Percentiles rank a stretch among this genome's conserved stretches.
Evolutionary conservation across 2,888 invertebrate species (phyloP).

Genomic region (Notodonta dromedarius): DNA sequence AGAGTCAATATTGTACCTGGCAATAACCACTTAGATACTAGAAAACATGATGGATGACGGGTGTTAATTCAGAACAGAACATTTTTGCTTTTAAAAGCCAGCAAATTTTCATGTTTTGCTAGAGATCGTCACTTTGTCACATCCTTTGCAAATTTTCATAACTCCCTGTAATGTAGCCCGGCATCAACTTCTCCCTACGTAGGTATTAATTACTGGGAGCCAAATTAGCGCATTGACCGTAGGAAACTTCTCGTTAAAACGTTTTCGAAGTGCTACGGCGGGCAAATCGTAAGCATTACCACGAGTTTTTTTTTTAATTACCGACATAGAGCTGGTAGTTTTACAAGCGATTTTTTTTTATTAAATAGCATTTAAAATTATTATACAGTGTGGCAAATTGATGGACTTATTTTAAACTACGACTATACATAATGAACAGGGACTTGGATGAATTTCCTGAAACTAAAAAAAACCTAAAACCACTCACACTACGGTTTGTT

Average conservation of each 20-base stretch:
- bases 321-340: constrained; percentile 14
- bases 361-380: too few relatives aligned
- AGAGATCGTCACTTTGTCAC: constrained; percentile 13
- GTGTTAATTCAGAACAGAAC: too few relatives aligned
- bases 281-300: constrained; percentile 43
- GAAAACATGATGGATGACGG: too few relatives aligned
- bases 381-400: too few relatives aligned
- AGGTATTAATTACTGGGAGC: constrained; percentile 73
- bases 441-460: too few relatives aligned
- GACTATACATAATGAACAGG: too few relatives aligned
- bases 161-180: constrained; percentile 26
- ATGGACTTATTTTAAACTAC: too few relatives aligned
- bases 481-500: too few relatives aligned
- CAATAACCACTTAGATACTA: too few relatives aligned
- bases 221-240: constrained; percentile 75
- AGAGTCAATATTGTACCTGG: too few relatives aligned
- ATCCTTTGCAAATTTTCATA: constrained; percentile 22
- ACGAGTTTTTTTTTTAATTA: constrained; percentile 28
- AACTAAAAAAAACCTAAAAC: too few relatives aligned
- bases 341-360: neutral
- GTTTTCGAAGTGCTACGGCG: constrained; percentile 58
- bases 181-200: constrained; percentile 28
- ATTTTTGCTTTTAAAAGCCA: too few relatives aligned
- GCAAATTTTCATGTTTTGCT: neutral
- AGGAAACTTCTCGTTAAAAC: constrained; percentile 57